Evolutionary conservation across 2,888 invertebrate genomes (phyloP), one percentile per base, ranked within the genome.

Genomic region (Peribatodes rhomboidaria): DNA sequence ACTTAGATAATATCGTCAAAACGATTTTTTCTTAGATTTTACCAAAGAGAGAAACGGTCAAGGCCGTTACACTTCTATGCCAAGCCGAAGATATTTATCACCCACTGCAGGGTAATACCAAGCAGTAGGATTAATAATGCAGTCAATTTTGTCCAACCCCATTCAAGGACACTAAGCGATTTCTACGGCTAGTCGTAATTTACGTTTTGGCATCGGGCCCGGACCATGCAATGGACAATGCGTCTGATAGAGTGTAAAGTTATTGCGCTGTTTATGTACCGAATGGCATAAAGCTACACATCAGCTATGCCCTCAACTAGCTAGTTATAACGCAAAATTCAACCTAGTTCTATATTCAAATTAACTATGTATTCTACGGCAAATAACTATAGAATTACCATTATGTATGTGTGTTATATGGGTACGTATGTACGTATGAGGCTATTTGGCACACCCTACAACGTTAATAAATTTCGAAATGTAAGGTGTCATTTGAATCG

Each of bases 161-260:
- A 61, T 64, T 68, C 64, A 71, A 68, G 64, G 69, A 66, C 66
- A 57, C 53, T 61, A 63, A 63, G 50, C 60, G 70, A 59, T 56
- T 61, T 47, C 52, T 33, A 53, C 49, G 57, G 53, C 52, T 31
- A 55, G 16, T 10, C 50, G 37, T 62, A 66, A 69, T 66, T 69
- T 55, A 65, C 46, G 61, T 61, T 68, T 69, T 72, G 72, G 72
- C 72, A 59, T 63, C 61, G 52, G 13, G 63, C 70, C 72, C 68
- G 61, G 57, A 22, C 57, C 44, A 35, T 65, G 63, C 67, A 46
- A 42, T 59, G 69, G 66, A 67, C 72, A 72, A 69, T 69, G 67
- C 67, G 53, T 61, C 49, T 61, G 50, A 60, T 56, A 68, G 53
- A 65, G 62, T 52, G 59, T 54, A 59, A 61, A 65, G 69, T 52